Base-by-base conservation (phyloP, 2,113 vertebrate species). In the Syngnathus typhle region DNA sequence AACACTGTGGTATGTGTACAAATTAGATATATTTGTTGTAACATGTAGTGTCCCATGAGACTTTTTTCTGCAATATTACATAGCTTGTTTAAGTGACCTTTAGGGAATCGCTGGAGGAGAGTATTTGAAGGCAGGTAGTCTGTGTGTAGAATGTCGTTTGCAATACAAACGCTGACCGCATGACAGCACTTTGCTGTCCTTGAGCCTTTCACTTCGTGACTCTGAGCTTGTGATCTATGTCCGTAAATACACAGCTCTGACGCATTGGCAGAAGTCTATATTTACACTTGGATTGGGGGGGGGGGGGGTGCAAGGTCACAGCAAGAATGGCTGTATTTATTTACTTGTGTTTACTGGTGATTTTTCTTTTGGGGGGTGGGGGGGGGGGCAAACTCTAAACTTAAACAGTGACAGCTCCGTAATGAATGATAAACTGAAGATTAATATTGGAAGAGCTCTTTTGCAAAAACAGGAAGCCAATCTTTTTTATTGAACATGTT, bases 181-280 rank as follows among this genome's bases (percentile, higher is more conserved):
- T 21, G 11, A n/a, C 62, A 44, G 54, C 41, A 39, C 8, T 1
- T 59, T 16, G 32, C 65, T 63, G 81, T 79, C 82, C 78, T 81
- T 80, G 75, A 63, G 43, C 75, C 85, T 44, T 62, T 69, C 71
- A 72, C 77, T 52, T 36, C 27, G 64, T 54, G 71, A 72, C 67
- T 59, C 72, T 41, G 68, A 83, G 63, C 84, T 32, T 89, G 85
- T 91, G 90, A 91, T 76, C 67, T 10, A 21, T 27, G 68, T 60
- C 77, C 84, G 84, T 85, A 87, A 91, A 91, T 92, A 89, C 78
- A 78, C 81, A 71, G 49, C 69, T 80, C 79, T 88, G 82, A 88
- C 77, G 77, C 78, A 79, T 47, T 60, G 73, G 59, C 70, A 73
- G 73, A 75, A 81, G 70, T 83, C 86, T 89, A 91, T 89, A 90